Evolutionary conservation across 2,888 invertebrate genomes (phyloP).

Genomic region (Julus scanicus): DNA sequence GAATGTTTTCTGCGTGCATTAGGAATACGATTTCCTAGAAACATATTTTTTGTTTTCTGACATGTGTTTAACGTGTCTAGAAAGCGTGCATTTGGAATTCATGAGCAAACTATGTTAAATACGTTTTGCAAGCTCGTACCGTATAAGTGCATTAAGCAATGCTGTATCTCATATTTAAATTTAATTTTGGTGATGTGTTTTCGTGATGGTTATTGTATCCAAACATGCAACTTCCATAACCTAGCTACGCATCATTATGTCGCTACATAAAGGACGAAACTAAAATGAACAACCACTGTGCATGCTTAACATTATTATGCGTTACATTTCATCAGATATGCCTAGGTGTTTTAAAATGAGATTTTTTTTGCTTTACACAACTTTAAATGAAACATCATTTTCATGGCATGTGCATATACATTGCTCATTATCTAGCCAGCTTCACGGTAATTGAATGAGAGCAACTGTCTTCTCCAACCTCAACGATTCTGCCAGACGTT

Average conservation of each 20-base stretch:
- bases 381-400: background rate
- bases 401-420: conserved; percentile 9
- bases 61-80: too few relatives aligned
- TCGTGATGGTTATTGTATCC: background rate
- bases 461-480: background rate
- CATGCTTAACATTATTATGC: background rate
- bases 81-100: too few relatives aligned
- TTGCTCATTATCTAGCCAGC: conserved; percentile 11
- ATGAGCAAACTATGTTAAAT: too few relatives aligned
- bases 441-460: conserved; percentile 24
- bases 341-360: conserved; percentile 13
- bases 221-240: background rate
- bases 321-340: background rate
- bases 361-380: background rate
- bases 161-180: too few relatives aligned
- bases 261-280: background rate
- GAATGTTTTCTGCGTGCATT: too few relatives aligned
- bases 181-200: background rate
- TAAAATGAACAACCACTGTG: background rate
- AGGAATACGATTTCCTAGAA: too few relatives aligned
- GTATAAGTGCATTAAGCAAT: too few relatives aligned
- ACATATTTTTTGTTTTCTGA: too few relatives aligned
- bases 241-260: background rate
- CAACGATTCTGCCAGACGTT: conserved; percentile 17
- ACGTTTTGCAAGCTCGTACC: too few relatives aligned